These are phyloP conservation scores for Grus americana DNA, from an alignment of 2,113 vertebrate species.

Conservation along the genomic window DNA sequence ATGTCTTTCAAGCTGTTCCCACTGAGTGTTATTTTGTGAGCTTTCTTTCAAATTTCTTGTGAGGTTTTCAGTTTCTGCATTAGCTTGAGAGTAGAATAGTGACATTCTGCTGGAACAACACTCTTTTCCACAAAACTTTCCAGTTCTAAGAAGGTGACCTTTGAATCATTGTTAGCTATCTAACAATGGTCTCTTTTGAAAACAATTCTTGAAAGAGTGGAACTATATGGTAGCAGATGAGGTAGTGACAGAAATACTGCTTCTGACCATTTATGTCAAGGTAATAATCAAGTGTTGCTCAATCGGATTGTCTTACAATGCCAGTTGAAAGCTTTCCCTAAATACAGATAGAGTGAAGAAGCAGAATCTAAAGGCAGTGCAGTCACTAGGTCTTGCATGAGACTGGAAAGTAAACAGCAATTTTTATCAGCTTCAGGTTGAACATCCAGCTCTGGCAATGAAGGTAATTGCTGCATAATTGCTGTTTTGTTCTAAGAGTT, in stretches of 20 bases:
- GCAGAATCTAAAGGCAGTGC: not conserved
- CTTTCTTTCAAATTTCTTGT: not conserved
- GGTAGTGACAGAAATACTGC: not conserved
- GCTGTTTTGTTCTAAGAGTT: not conserved
- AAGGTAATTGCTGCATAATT: not conserved
- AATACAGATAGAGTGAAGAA: not conserved
- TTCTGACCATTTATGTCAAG: not conserved
- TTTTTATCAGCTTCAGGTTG: not conserved
- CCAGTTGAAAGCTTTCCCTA: not conserved
- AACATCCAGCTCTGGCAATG: not conserved
- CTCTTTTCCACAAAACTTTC: not conserved
- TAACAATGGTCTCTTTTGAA: not conserved
- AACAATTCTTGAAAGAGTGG: not conserved
- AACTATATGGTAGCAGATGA: not conserved
- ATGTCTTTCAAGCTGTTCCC: not conserved
- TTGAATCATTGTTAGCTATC: not conserved
- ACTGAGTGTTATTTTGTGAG: not conserved
- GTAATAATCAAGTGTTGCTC: not conserved
- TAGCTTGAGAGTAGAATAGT: not conserved
- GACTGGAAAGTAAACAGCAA: not conserved
- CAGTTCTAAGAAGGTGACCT: not conserved
- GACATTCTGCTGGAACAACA: not conserved
- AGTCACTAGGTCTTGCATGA: not conserved
- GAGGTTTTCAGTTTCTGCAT: not conserved
- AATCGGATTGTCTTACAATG: not conserved